Percentiles rank a stretch among this genome's conserved stretches.
Evolutionary conservation across 1,140 invertebrate genomes (phyloP).

Genomic region (Diorhabda sublineata): DNA sequence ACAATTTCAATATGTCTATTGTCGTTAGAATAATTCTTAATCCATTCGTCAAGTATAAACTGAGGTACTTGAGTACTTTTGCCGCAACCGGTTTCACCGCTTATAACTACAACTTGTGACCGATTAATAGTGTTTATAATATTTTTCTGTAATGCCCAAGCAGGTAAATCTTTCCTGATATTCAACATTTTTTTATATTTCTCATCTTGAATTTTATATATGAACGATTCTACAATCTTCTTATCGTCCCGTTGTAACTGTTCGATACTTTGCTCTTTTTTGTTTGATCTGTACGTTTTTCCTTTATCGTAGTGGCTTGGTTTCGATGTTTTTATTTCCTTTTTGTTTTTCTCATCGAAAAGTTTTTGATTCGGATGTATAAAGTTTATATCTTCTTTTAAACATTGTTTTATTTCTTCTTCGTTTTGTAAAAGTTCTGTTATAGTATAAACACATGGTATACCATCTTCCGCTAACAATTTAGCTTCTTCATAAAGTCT

Average conservation of each 20-base stretch:
- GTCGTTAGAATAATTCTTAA: conserved; percentile 48
- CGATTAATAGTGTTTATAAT: conserved; percentile 61
- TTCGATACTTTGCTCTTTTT: conserved; percentile 50
- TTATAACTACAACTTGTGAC: conserved; percentile 71
- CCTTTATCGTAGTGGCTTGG: conserved; percentile 61
- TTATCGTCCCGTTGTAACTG: conserved; percentile 57
- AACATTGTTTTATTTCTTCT: conserved; percentile 58
- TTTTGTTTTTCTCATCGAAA: conserved; percentile 40
- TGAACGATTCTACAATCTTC: conserved; percentile 56
- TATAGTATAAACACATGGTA: conserved; percentile 64
- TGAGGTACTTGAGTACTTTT: conserved; percentile 91
- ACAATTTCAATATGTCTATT: conserved; percentile 71
- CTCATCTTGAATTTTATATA: conserved; percentile 54
- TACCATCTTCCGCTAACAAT: conserved; percentile 58
- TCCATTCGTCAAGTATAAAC: conserved; percentile 81
- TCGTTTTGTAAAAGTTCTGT: conserved; percentile 66
- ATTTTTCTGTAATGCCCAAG: conserved; percentile 60
- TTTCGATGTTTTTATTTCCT: conserved; percentile 38
- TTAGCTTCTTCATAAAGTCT: conserved; percentile 62
- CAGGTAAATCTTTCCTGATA: conserved; percentile 60
- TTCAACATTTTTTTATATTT: conserved; percentile 63
- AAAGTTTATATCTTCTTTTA: conserved; percentile 57
- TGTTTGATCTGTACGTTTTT: conserved; percentile 46
- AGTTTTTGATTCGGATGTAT: conserved; percentile 45
- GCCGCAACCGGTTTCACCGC: conserved; percentile 84